Evolutionary conservation across 1,140 invertebrate species (phyloP), one percentile per base, ranked within the genome.

Genomic region (Caenorhabditis latens): DNA sequence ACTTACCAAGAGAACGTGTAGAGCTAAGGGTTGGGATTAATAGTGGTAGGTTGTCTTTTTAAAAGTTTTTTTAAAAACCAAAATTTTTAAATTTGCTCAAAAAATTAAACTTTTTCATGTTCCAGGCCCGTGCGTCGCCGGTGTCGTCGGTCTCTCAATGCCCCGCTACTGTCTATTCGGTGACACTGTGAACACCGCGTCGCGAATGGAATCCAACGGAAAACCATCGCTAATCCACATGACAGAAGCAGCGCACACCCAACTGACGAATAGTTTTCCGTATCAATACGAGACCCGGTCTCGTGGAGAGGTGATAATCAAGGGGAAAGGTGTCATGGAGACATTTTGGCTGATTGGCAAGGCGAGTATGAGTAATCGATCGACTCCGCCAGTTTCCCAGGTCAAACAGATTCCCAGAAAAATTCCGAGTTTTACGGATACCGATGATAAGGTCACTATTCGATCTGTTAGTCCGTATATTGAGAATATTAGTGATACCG

Each of bases 111-210:
- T 53, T 53, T n/a, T n/a, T n/a, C n/a, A n/a, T 16, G 50, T 53
- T 53, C 9, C 67, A 87, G 86, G 86, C 21, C 63, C 82, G 2
- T 61, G 42, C 50, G 86, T 89, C 0, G 67, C 88, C 40, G 92
- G 92, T 13, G 92, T 93, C 40, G 93, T 93, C 8, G 93, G 93
- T 42, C 75, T 92, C 6, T 92, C 92, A 19, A 93, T 93, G 92
- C 93, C 93, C 16, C 82, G 93, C 13, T 93, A 93, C 86, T 93
- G 93, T 90, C 82, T 93, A 21, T 98, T 98, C 93, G 97, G 96
- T 0, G 97, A 98, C 93, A 97, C 96, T 1, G 96, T 97, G 11
- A 97, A 98, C 92, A 97, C 96, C 13, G 96, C 96, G 0, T 95
- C 95, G 0, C 94, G 96, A 89, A 97, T 98, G 96, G 96, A 98